These are phyloP conservation scores for Chaenocephalus aceratus DNA, from an alignment of 2,113 vertebrate species.

Conservation along the genomic window DNA sequence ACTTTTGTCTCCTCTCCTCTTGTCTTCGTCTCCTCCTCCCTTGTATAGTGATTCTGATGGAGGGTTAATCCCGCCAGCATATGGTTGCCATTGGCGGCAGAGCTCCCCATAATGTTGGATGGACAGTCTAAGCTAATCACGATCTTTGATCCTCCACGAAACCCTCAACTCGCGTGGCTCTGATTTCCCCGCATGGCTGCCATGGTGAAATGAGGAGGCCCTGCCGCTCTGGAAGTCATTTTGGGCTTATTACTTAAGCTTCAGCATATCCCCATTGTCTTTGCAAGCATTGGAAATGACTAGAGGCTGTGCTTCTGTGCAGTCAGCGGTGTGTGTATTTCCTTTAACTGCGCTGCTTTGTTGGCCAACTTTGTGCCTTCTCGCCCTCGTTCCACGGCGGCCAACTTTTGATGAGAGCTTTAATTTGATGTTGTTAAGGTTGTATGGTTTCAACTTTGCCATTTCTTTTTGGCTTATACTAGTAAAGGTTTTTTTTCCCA, in stretches of 20 bases:
- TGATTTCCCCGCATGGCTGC: slow-evolving; percentile 76
- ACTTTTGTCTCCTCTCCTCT: slow-evolving; percentile 36
- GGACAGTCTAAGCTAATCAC: slow-evolving; percentile 79
- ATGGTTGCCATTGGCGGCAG: slow-evolving; percentile 79
- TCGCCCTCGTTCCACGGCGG: slow-evolving; percentile 63
- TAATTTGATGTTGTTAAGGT: slow-evolving; percentile 81
- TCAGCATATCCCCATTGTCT: slow-evolving; percentile 80
- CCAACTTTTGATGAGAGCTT: slow-evolving; percentile 79
- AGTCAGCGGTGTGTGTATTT: slow-evolving; percentile 68
- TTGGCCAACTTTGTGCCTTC: slow-evolving; percentile 69
- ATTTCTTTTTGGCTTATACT: slow-evolving; percentile 75
- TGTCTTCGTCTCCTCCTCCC: slow-evolving; percentile 43
- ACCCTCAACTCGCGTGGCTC: slow-evolving; percentile 74
- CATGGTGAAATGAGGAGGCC: slow-evolving; percentile 69
- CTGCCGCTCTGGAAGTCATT: slow-evolving; percentile 82
- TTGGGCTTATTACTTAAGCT: slow-evolving; percentile 81
- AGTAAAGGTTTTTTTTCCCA: slow-evolving; percentile 43
- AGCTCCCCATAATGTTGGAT: slow-evolving; percentile 71
- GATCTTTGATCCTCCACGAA: slow-evolving; percentile 80
- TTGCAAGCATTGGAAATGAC: slow-evolving; percentile 75
- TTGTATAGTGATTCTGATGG: slow-evolving; percentile 71
- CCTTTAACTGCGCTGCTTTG: slow-evolving; percentile 62
- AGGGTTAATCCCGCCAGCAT: slow-evolving; percentile 78
- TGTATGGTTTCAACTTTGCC: slow-evolving; percentile 75
- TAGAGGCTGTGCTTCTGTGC: slow-evolving; percentile 82